Conservation (phyloP, 1,140 invertebrate species). For the Tachypleus tridentatus region DNA sequence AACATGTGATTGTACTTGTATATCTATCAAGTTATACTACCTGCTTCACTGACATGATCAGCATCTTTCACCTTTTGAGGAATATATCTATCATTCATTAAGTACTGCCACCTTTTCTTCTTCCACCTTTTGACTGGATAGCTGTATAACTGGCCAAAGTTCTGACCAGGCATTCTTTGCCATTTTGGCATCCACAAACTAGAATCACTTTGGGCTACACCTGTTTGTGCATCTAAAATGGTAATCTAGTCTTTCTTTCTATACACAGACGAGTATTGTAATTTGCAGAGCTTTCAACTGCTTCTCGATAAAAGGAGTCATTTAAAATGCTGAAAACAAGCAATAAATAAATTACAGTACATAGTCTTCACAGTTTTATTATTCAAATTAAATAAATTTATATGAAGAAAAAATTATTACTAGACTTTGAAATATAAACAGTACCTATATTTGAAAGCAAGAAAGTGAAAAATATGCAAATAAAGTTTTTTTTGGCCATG, state of each 20-base stretch:
- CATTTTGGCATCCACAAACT: constrained; percentile 74
- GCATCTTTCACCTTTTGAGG: constrained; percentile 29
- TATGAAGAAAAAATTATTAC: too few species aligned
- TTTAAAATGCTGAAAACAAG: constrained; percentile 59
- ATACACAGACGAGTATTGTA: constrained; percentile 85
- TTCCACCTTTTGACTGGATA: constrained; percentile 65
- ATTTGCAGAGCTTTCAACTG: constrained; percentile 83
- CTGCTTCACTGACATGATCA: constrained; percentile 20
- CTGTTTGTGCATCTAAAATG: constrained; percentile 94
- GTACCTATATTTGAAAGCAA: too few species aligned
- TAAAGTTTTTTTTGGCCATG: too few species aligned
- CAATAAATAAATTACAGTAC: too few species aligned
- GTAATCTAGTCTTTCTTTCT: constrained; percentile 80
- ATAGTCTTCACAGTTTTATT: too few species aligned
- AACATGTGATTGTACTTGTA: too few species aligned
- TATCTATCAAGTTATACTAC: constrained; percentile 4
- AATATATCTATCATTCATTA: constrained; percentile 48
- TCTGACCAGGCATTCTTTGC: constrained; percentile 76
- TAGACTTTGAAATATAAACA: too few species aligned
- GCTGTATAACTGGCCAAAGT: constrained; percentile 82
- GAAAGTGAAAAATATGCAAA: too few species aligned
- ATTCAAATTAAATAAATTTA: too few species aligned
- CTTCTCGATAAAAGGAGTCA: constrained; percentile 82
- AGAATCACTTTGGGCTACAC: constrained; percentile 87
- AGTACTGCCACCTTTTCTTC: constrained; percentile 83